These are phyloP conservation scores for Sterna hirundo DNA, from an alignment of 2,113 vertebrate genomes.

Conservation along the genomic window DNA sequence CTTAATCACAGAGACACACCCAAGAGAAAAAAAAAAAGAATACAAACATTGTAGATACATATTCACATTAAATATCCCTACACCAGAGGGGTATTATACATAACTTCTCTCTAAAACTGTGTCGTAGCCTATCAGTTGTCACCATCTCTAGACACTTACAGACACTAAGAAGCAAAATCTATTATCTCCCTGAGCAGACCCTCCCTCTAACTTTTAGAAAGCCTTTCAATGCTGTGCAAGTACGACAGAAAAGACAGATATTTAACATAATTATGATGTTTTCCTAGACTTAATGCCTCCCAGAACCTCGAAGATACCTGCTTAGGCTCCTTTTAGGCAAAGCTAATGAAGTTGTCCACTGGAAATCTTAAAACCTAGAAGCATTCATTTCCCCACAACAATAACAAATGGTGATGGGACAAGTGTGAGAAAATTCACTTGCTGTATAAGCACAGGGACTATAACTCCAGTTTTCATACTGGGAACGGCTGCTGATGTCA, in stretches of 20 bases:
- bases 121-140: neutral
- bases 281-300: neutral
- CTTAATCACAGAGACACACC: slow-evolving; percentile 19
- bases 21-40: neutral
- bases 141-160: neutral
- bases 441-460: neutral
- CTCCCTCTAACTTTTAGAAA: neutral
- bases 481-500: slow-evolving; percentile 13
- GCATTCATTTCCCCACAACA: neutral
- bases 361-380: neutral
- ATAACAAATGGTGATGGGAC: neutral
- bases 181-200: neutral
- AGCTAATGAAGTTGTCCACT: neutral
- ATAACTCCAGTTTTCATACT: neutral
- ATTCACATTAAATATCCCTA: neutral
- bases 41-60: neutral
- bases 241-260: neutral
- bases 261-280: neutral
- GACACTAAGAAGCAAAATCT: neutral
- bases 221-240: neutral
- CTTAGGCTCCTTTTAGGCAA: neutral
- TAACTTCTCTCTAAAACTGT: neutral
- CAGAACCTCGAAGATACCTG: neutral
- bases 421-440: neutral
- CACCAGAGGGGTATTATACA: neutral